Evolutionary conservation across 2,888 invertebrate genomes (phyloP), one percentile per base, ranked within the genome.

Genomic region (Ceriagrion tenellum): DNA sequence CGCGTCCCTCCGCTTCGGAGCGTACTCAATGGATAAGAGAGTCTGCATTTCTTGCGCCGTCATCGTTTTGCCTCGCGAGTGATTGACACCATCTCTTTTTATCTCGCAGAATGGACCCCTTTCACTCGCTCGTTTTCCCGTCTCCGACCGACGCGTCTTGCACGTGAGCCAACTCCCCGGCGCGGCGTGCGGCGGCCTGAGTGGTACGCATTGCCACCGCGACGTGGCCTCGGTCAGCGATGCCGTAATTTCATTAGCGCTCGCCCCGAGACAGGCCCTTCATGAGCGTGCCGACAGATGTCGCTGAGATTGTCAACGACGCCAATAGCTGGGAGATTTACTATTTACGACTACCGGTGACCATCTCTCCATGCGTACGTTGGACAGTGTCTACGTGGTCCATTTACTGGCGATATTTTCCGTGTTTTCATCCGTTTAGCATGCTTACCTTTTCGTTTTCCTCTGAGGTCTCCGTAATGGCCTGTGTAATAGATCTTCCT

Each of bases 161-260:
- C 81, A 81, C 81, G 81, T 81, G 81, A 16, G 30, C 16, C 81
- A 23, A 13, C 81, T 35, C 81, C 30, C 59, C 13, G 18, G 4
- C 59, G 59, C 59, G 59, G 81, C 81, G 30, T 35, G 81, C 10
- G 10, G 26, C 8, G 3, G 59, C 20, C 59, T 20, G 69, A 81
- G 81, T 35, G 81, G n/a, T 81, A 30, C 81, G 81, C 81, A 35
- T 35, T 35, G 81, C 81, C 81, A 26, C 81, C 81, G 81, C 81
- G 81, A 35, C 81, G 30, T 81, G 81, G 81, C 81, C 81, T 81
- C 16, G 81, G 35, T 35, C 81, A 81, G 81, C 81, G 35, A 81
- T 81, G 81, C 81, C 81, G 81, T 81, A 81, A 81, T 81, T 81
- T 81, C 81, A 81, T 81, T 35, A 35, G 81, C 35, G 35, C 81